Base-by-base conservation (phyloP, 1,140 invertebrate species). In the Magallana gigas region DNA sequence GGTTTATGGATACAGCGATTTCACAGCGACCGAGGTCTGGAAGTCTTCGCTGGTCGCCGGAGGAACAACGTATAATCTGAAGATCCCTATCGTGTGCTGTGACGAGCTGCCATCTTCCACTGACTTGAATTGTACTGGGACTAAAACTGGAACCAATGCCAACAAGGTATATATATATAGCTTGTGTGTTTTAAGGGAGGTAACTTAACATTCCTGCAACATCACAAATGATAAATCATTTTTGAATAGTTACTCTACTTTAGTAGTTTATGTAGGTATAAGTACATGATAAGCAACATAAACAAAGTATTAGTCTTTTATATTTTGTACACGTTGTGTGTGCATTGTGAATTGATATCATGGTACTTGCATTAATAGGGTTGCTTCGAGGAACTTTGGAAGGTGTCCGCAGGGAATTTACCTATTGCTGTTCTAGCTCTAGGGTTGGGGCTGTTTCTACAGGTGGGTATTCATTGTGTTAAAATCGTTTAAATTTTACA, bases 401-500 rank as follows among this genome's bases (percentile, higher is more conserved):
- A 71, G n/a, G 68, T 71, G 23, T 71, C 68, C 1, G n/a, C 11
- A 29, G 68, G 68, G 11, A 71, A 29, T 23, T 29, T 23, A 8
- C 23, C 68, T 5, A 29, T 71, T 36, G 23, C 68, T 23, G 9
- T 71, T 71, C 23, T 71, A 9, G 68, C 68, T 23, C 18, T 71
- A 36, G 68, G 68, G 12, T 8, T 71, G 68, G 68, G 68, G 68
- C 23, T 76, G 68, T 36, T 76, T 76, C 36, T 36, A 76, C 68
- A 76, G 23, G 68, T 71, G 68, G 36, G 23, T 71, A 11, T 23
- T 0, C 1, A 18, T 23, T 23, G 23, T 23, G 23, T 23, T 23
- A 23, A 23, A 23, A 23, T 23, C 23, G 23, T 23, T 23, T 23
- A 23, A 23, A 23, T 23, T 48, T 48, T 5, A 48, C 36, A 48